Evolutionary conservation across 1,140 invertebrate species (phyloP).

Genomic region (Lordiphosa collinella): DNA sequence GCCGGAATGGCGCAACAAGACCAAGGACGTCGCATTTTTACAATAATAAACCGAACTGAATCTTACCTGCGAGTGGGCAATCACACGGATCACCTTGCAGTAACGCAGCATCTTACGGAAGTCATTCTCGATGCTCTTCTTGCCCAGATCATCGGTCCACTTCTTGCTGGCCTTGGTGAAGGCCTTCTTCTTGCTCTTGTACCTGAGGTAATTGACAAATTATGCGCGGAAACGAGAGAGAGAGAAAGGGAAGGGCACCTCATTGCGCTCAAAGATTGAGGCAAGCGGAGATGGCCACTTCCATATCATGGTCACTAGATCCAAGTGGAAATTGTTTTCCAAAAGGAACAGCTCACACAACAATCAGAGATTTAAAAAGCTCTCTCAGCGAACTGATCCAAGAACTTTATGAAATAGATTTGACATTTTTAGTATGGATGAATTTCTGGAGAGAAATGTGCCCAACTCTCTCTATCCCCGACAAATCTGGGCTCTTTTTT

Average conservation of each 20-base stretch:
- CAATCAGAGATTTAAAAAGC: constrained; percentile 80
- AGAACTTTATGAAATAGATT: constrained; percentile 81
- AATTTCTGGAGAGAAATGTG: constrained; percentile 2
- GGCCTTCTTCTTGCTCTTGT: constrained; percentile 99
- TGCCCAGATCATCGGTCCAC: constrained; percentile 97
- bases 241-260: constrained; percentile 71
- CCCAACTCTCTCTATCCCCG: neutral
- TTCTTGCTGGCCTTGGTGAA: constrained; percentile 99
- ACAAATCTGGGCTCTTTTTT: constrained; percentile 15
- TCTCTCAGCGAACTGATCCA: constrained; percentile 84
- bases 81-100: constrained; percentile 97
- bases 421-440: constrained; percentile 5
- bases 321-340: constrained; percentile 32
- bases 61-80: constrained; percentile 97
- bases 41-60: neutral
- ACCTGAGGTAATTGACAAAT: constrained; percentile 85
- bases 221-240: constrained; percentile 42
- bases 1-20: constrained; percentile 47
- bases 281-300: constrained; percentile 84
- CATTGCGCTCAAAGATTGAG: constrained; percentile 65
- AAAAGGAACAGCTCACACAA: constrained; percentile 75
- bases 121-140: constrained; percentile 97
- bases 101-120: constrained; percentile 99
- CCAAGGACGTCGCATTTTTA: constrained; percentile 67
- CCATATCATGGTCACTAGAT: constrained; percentile 63